Conservation (phyloP, 2,113 vertebrate species). For the Acanthochromis polyacanthus region DNA sequence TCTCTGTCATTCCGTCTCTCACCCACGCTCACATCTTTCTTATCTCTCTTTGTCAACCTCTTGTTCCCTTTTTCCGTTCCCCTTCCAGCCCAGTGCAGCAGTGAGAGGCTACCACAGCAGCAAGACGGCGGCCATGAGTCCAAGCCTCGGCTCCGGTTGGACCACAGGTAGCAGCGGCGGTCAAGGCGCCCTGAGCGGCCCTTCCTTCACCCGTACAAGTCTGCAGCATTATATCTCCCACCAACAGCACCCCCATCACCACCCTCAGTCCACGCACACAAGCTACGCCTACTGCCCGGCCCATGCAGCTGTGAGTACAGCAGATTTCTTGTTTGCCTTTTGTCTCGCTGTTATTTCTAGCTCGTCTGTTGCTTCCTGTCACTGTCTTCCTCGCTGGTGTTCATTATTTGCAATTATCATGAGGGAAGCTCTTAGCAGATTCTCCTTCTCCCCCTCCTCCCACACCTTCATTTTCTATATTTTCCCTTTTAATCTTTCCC, state of each 20-base stretch:
- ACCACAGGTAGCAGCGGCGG: constrained; percentile 71
- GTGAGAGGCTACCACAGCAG: constrained; percentile 89
- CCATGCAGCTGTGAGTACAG: constrained; percentile 88
- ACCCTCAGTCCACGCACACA: constrained; percentile 75
- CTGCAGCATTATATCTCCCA: constrained; percentile 86
- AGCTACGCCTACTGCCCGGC: constrained; percentile 89
- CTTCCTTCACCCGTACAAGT: constrained; percentile 83
- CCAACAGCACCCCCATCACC: constrained; percentile 46
- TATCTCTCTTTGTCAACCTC: neutral
- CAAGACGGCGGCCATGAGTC: constrained; percentile 86
- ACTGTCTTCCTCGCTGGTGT: constrained; percentile 31
- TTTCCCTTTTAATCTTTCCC: constrained; percentile 34
- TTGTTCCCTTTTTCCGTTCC: constrained; percentile 45
- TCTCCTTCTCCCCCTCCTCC: constrained; percentile 3
- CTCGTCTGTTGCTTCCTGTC: constrained; percentile 20
- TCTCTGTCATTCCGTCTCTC: neutral
- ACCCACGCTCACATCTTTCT: constrained; percentile 9
- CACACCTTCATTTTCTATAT: neutral
- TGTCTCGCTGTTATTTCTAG: neutral
- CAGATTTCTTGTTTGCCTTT: neutral
- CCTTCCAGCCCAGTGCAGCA: constrained; percentile 85
- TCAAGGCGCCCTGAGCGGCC: constrained; percentile 84
- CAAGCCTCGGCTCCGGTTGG: constrained; percentile 88
- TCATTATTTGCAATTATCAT: constrained; percentile 33
- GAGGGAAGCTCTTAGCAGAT: constrained; percentile 31